Evolutionary conservation across 2,797 vertebrate genomes (phyloP).

Genomic region (Muscicapa comitata): DNA sequence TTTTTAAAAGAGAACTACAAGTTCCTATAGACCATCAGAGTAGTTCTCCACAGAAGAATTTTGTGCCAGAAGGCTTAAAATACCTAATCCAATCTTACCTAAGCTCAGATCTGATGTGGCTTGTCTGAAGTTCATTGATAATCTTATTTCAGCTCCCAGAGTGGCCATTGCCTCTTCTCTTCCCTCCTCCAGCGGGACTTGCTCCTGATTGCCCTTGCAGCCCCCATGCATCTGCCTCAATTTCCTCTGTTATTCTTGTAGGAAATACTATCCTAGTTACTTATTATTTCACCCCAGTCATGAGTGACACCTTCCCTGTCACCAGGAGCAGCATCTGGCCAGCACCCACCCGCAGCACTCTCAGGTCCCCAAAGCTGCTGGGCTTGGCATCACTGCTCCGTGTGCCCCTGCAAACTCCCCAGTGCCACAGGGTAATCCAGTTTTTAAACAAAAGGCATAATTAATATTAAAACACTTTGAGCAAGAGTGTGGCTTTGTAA

Average conservation of each 20-base stretch:
- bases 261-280: neutral
- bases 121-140: neutral
- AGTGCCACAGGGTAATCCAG: neutral
- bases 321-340: neutral
- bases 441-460: constrained; percentile 27
- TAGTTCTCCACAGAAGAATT: neutral
- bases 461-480: constrained; percentile 35
- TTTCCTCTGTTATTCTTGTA: neutral
- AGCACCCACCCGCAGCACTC: rapidly evolving
- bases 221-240: neutral
- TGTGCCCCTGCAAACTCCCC: neutral
- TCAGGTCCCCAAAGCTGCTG: neutral
- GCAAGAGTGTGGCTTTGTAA: constrained; percentile 8
- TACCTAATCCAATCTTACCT: neutral
- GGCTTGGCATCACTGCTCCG: neutral
- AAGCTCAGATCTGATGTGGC: neutral
- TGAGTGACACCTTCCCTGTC: neutral
- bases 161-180: neutral
- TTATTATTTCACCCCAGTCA: neutral
- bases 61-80: neutral
- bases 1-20: constrained; percentile 26
- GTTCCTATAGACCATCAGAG: neutral
- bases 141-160: neutral
- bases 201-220: neutral
- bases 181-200: neutral